phyloP scores from a whole-genome alignment of 2,797 vertebrate species.

The Molothrus ater region DNA sequence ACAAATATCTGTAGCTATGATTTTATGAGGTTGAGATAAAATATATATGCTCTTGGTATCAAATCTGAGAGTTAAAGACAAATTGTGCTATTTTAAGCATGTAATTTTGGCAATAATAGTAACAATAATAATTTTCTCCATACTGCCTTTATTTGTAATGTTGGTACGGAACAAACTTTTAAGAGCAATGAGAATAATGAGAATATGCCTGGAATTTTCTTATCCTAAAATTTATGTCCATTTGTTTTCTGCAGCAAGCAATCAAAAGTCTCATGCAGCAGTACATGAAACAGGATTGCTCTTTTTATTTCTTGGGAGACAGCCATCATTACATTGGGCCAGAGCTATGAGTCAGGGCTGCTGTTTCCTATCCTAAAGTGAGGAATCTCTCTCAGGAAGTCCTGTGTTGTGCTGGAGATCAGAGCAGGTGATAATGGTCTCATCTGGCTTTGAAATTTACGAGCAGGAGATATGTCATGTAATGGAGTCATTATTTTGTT shows the following conservation, averaged over 20 bases:
- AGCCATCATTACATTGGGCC: slow-evolving; percentile 15
- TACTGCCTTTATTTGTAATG: background rate
- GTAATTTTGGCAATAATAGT: background rate
- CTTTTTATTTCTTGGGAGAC: slow-evolving; percentile 39
- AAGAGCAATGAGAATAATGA: background rate
- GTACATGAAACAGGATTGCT: slow-evolving; percentile 10
- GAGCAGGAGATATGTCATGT: slow-evolving; percentile 53
- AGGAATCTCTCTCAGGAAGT: slow-evolving; percentile 65
- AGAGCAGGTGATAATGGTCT: slow-evolving; percentile 68
- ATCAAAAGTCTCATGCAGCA: background rate
- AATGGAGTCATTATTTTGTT: slow-evolving; percentile 60
- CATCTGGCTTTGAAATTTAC: slow-evolving; percentile 62
- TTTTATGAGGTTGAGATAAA: background rate
- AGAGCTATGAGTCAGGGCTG: slow-evolving; percentile 54
- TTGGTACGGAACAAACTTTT: background rate
- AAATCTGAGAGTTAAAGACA: background rate
- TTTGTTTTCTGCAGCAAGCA: slow-evolving; percentile 11
- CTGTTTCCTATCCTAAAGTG: slow-evolving; percentile 55
- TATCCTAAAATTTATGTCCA: background rate
- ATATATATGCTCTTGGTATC: background rate
- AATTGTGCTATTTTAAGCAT: background rate
- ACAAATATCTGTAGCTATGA: background rate
- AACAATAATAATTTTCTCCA: background rate
- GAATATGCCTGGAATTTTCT: background rate
- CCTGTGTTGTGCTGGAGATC: slow-evolving; percentile 59